phyloP scores from a whole-genome alignment of 2,113 vertebrate species.

The Malurus alboscapulatus region DNA sequence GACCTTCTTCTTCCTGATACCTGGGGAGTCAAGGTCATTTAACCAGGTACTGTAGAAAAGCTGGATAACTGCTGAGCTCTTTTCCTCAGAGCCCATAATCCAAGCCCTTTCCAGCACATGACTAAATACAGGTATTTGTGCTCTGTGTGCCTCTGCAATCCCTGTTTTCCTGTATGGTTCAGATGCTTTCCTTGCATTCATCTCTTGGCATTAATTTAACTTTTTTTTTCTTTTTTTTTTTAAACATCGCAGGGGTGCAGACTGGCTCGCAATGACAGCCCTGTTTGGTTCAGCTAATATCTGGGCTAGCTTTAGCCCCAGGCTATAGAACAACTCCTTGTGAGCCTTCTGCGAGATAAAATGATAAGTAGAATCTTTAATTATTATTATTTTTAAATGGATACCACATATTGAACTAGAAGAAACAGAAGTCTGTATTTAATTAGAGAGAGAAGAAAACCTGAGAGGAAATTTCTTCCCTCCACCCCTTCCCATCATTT shows the following conservation, averaged over 20 bases:
- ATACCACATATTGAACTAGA: neutral
- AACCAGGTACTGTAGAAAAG: neutral
- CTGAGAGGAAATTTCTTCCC: neutral
- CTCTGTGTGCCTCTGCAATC: neutral
- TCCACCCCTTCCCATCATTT: neutral
- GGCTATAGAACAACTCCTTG: constrained; percentile 27
- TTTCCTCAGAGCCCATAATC: neutral
- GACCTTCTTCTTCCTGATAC: neutral
- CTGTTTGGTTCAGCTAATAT: constrained; percentile 60
- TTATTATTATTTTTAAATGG: constrained; percentile 44
- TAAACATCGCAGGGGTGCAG: neutral
- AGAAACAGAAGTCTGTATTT: neutral
- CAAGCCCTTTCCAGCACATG: neutral
- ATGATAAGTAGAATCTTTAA: neutral
- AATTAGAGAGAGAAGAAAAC: neutral
- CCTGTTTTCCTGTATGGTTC: neutral
- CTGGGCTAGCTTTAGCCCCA: constrained; percentile 54
- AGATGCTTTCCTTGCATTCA: neutral
- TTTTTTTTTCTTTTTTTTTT: neutral
- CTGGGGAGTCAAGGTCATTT: neutral
- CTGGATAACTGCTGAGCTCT: neutral
- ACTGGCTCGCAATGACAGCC: neutral
- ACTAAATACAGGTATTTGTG: neutral
- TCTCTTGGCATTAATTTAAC: constrained; percentile 3
- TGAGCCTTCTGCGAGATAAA: constrained; percentile 51